Base-by-base conservation (phyloP, 2,113 vertebrate genomes). In the Pagrus major region DNA sequence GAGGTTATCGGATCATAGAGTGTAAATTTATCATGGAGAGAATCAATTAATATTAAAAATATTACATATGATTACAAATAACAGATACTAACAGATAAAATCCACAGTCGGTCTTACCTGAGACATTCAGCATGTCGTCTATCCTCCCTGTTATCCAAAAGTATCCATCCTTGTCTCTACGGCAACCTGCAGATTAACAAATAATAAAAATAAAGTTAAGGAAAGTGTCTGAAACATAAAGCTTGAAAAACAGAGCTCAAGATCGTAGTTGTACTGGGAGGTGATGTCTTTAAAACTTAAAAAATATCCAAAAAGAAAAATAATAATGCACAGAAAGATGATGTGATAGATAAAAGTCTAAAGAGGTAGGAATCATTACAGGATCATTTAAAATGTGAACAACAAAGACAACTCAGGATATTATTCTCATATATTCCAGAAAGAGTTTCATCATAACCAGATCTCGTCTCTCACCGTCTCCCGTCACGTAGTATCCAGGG, bases 111-210 rank as follows among this genome's bases (percentile, higher is more conserved):
- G 39, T 47, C 95, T 95, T 86, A 99, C 98, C 98, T 71, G 98
- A 99, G 68, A 99, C 97, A 77, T 99, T 99, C 66, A 99, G 89
- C 98, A 99, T 99, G 94, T 99, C 98, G 81, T 99, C 98, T 68
- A 99, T 99, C 83, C 98, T 93, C 78, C 98, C 98, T 0, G 98
- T 99, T 87, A 99, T 97, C 98, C 98, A 99, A 81, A 98, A 98
- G 89, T 99, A 99, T 25, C 98, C 98, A 46, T 99, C 98, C 81
- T 96, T 93, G 92, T 99, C 98, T 94, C 98, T 96, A 66, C 92
- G 96, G 90, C 97, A 99, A 85, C 98, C 98, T 99, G 83, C 0
- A 39, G 1, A 33, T 37, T 5, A 5, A 39, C 10, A 9, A 4
- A 41, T 5, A 29, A 29, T 58, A n/a, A 69, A 41, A 9, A 9